These are phyloP conservation scores for Paralichthys olivaceus DNA, from an alignment of 2,113 vertebrate genomes.

Conservation along the genomic window DNA sequence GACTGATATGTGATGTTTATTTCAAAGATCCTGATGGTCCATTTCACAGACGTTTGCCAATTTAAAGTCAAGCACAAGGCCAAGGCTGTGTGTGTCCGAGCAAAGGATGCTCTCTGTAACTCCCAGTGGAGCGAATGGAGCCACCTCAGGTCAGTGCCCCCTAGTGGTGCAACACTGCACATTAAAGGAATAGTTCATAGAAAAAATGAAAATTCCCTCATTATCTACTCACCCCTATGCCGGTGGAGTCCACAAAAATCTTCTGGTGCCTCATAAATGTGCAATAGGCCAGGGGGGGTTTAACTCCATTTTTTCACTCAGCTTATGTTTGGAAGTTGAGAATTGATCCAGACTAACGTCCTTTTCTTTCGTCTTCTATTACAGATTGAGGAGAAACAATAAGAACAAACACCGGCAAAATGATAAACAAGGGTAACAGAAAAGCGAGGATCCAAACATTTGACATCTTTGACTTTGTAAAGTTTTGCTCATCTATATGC, in stretches of 20 bases:
- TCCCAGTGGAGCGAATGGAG: constrained; percentile 81
- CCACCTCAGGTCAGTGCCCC: constrained; percentile 62
- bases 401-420: neutral
- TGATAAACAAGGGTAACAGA: neutral
- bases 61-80: constrained; percentile 49
- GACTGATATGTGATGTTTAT: neutral
- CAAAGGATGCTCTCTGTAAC: constrained; percentile 70
- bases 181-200: too few species aligned
- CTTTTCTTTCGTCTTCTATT: neutral
- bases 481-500: constrained; percentile 3
- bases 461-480: neutral
- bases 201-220: too few species aligned
- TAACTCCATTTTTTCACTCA: too few species aligned
- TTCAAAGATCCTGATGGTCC: constrained; percentile 30
- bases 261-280: neutral
- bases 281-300: too few species aligned
- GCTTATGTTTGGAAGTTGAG: neutral
- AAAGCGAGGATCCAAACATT: neutral
- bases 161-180: neutral
- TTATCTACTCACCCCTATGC: too few species aligned
- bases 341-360: neutral
- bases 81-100: constrained; percentile 69
- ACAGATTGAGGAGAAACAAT: constrained; percentile 30
- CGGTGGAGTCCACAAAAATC: too few species aligned
- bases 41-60: constrained; percentile 48